A percentile compares a stretch with the other conserved stretches of the same genome.
phyloP scores from a whole-genome alignment of 2,113 vertebrate genomes.

The Oncorhynchus nerka region DNA sequence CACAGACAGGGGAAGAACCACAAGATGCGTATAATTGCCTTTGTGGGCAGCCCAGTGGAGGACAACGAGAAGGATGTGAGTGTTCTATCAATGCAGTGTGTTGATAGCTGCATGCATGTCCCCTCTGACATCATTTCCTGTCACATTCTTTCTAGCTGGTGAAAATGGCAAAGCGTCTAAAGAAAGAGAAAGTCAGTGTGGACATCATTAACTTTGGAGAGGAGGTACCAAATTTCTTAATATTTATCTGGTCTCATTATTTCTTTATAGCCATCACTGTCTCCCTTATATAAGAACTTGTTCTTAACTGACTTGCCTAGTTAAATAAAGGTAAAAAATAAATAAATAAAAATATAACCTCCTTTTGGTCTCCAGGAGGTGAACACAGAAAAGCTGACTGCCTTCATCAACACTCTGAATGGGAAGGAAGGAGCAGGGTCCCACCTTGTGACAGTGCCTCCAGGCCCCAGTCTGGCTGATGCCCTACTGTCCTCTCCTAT shows the following conservation, averaged over 20 bases:
- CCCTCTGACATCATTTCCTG: neutral
- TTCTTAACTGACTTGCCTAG: too few relatives aligned
- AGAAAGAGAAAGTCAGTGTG: constrained; percentile 97
- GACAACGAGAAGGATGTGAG: constrained; percentile 96
- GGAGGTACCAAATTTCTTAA: constrained; percentile 78
- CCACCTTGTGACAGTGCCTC: constrained; percentile 94
- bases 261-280: neutral
- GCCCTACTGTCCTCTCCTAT: constrained; percentile 95
- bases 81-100: constrained; percentile 13
- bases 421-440: constrained; percentile 93
- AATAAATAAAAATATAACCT: too few relatives aligned
- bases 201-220: constrained; percentile 98
- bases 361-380: constrained; percentile 72
- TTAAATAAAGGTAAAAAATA: too few relatives aligned
- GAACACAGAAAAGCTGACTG: constrained; percentile 94
- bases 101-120: too few relatives aligned
- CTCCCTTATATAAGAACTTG: too few relatives aligned
- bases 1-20: constrained; percentile 98
- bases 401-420: constrained; percentile 92
- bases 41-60: constrained; percentile 93
- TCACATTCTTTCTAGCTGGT: constrained; percentile 78
- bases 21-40: constrained; percentile 97
- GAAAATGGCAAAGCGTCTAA: constrained; percentile 94
- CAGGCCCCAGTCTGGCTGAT: constrained; percentile 91
- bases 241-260: too few relatives aligned